Evolutionary conservation across 2,797 vertebrate genomes (phyloP).

Genomic region (Peromyscus nudipes): DNA sequence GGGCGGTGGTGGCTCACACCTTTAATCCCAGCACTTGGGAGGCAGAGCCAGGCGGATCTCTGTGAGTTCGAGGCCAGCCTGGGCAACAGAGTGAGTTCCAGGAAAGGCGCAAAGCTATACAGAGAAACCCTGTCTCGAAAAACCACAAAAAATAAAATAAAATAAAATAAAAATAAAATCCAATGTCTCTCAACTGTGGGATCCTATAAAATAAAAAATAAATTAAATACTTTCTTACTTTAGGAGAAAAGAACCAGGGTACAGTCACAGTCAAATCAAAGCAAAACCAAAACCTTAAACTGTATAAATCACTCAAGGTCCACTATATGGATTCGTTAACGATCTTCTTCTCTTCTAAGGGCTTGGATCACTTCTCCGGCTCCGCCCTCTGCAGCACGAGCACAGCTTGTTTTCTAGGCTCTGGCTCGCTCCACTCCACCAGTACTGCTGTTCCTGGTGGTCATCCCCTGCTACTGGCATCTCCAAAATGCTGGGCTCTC

Average conservation of each 20-base stretch:
- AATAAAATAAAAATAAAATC: too few species aligned
- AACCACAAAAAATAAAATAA: too few species aligned
- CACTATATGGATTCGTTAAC: background rate
- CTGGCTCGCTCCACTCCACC: background rate
- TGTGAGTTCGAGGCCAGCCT: too few species aligned
- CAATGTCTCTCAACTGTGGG: background rate
- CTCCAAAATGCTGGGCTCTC: background rate
- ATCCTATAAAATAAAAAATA: background rate
- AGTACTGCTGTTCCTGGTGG: background rate
- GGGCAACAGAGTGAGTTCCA: too few species aligned
- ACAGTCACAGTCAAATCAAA: background rate
- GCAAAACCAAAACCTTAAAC: background rate
- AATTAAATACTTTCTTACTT: background rate
- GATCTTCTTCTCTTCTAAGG: background rate
- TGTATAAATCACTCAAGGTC: background rate
- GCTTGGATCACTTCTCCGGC: background rate
- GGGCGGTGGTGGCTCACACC: too few species aligned
- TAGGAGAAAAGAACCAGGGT: background rate
- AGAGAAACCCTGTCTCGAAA: too few species aligned
- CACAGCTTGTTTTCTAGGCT: background rate
- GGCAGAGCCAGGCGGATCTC: too few species aligned
- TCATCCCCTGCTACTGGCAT: background rate
- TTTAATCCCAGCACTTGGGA: too few species aligned
- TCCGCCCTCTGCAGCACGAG: background rate
- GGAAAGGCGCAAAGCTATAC: too few species aligned